phyloP scores from a whole-genome alignment of 2,797 vertebrate species.

The Myotis vivesi region DNA sequence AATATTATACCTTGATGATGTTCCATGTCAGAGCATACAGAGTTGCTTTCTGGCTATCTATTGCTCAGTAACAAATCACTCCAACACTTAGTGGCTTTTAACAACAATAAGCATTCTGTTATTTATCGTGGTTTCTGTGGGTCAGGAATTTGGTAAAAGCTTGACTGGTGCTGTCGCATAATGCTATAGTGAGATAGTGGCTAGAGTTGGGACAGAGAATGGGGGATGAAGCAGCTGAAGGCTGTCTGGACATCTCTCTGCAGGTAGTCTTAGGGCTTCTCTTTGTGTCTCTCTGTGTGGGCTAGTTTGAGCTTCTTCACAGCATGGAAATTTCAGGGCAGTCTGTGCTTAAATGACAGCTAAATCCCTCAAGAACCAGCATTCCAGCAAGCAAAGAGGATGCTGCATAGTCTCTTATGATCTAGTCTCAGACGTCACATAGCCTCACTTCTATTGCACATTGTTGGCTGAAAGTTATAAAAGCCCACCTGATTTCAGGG shows the following conservation, averaged over 20 bases:
- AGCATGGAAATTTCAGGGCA: neutral
- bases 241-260: neutral
- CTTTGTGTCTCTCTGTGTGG: neutral
- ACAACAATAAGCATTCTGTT: too few species aligned
- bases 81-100: neutral
- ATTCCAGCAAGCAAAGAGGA: neutral
- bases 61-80: slow-evolving; percentile 6
- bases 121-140: too few species aligned
- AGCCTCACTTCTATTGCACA: neutral
- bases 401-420: neutral
- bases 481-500: neutral
- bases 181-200: neutral
- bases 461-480: neutral
- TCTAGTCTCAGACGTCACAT: neutral
- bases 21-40: neutral
- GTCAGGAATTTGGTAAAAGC: neutral
- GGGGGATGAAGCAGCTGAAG: neutral
- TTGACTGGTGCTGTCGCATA: neutral
- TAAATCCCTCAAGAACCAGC: neutral
- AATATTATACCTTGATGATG: neutral
- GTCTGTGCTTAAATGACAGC: neutral
- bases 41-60: neutral
- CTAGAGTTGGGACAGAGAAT: neutral
- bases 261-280: neutral
- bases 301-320: neutral